phyloP scores from a whole-genome alignment of 23 tunicate species.

The Corella eumyota region DNA sequence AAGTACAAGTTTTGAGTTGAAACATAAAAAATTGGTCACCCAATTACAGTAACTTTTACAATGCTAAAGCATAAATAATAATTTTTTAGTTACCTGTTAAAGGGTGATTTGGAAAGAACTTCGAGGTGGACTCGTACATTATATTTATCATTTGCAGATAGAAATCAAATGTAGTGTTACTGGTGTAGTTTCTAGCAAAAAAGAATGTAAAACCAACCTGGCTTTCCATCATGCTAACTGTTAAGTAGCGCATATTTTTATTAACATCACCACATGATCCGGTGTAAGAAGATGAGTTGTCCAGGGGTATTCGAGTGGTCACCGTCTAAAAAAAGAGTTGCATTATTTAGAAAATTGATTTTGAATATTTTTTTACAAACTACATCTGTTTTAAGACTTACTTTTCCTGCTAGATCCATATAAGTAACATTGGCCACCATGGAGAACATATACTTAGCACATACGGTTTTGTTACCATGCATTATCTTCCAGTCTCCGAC shows the following conservation, averaged over 20 bases:
- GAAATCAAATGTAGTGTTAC: slow-evolving; percentile 12
- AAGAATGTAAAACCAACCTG: slow-evolving; percentile 33
- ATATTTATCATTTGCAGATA: slow-evolving; percentile 15
- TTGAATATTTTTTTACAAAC: background rate
- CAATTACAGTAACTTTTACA: too few relatives aligned
- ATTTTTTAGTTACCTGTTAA: slow-evolving; percentile 6
- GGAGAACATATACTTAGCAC: slow-evolving; percentile 57
- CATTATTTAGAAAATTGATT: background rate
- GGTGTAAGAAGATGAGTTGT: slow-evolving; percentile 11
- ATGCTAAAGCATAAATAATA: background rate
- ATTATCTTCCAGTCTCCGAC: slow-evolving; percentile 47
- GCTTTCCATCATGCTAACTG: slow-evolving; percentile 25
- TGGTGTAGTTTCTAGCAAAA: slow-evolving; percentile 40
- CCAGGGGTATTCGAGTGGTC: slow-evolving; percentile 19
- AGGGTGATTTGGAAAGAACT: slow-evolving; percentile 81
- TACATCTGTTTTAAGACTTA: background rate
- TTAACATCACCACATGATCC: slow-evolving; percentile 12
- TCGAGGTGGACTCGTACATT: slow-evolving; percentile 32
- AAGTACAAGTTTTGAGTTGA: too few relatives aligned
- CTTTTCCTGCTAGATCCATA: slow-evolving; percentile 18
- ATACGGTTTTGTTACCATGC: slow-evolving; percentile 7
- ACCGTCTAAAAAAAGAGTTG: slow-evolving; percentile 1
- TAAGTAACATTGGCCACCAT: slow-evolving; percentile 41
- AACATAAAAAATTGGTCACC: too few relatives aligned
- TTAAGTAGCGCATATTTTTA: slow-evolving; percentile 9